phyloP scores from a whole-genome alignment of 35 echinoderm and acorn worm genomes.

The Apostichopus parvimensis region DNA sequence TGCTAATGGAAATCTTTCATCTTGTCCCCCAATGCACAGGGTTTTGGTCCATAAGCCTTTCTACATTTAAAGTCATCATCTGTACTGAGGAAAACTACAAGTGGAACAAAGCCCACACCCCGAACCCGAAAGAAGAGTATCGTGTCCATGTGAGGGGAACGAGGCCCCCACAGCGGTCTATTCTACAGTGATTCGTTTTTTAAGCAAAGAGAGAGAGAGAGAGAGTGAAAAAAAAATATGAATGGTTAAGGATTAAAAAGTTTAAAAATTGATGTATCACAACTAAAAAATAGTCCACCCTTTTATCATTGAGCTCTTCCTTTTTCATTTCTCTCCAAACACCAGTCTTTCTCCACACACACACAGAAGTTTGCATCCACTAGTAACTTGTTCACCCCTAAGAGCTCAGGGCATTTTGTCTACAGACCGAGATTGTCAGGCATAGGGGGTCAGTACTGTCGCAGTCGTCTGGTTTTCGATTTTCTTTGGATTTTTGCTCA shows the following conservation, averaged over 20 bases:
- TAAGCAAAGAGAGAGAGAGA: neutral
- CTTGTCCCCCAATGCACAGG: too few relatives aligned
- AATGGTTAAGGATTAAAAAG: neutral
- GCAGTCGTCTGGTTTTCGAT: neutral
- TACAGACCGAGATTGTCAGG: neutral
- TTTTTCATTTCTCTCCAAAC: neutral
- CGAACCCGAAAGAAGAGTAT: too few relatives aligned
- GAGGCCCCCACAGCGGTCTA: neutral
- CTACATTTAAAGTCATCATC: too few relatives aligned
- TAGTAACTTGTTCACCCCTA: neutral
- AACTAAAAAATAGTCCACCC: neutral
- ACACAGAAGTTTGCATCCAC: neutral
- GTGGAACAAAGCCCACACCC: too few relatives aligned
- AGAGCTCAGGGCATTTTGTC: neutral
- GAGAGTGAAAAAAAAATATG: conserved; percentile 1
- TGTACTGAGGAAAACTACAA: too few relatives aligned
- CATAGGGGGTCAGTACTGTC: conserved; percentile 34
- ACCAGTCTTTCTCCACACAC: neutral
- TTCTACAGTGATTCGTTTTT: neutral
- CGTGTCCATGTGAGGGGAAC: too few relatives aligned
- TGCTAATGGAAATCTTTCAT: too few relatives aligned
- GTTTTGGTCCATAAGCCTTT: too few relatives aligned
- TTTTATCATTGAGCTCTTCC: neutral
- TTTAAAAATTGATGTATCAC: conserved; percentile 2
- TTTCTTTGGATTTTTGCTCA: conserved; percentile 28